Percentiles rank a stretch among this genome's conserved stretches.
phyloP scores from a whole-genome alignment of 2,797 vertebrate genomes.

The Peromyscus aztecus region DNA sequence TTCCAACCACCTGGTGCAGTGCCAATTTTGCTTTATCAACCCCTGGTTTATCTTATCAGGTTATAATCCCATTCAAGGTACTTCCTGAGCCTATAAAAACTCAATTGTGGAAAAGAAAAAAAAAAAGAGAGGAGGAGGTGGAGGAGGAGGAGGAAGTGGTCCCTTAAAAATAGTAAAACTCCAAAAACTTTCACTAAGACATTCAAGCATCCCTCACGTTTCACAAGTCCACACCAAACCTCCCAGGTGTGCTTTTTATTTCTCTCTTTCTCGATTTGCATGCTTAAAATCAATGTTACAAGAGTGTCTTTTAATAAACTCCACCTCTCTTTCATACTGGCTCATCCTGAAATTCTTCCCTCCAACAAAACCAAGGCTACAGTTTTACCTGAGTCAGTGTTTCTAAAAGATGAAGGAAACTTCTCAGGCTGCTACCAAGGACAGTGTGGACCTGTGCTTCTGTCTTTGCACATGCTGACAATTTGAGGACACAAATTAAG shows the following conservation, averaged over 20 bases:
- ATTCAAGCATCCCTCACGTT: not conserved
- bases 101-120: not conserved
- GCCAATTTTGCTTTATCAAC: not conserved
- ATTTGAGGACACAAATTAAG: slow-evolving; percentile 20
- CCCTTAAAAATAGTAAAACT: not conserved
- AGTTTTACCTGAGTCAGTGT: not conserved
- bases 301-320: not conserved
- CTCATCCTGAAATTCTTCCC: not conserved
- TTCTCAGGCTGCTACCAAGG: not conserved
- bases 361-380: not conserved
- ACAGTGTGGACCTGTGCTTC: not conserved
- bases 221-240: not conserved
- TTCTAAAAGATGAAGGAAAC: not conserved
- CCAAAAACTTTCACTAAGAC: not conserved
- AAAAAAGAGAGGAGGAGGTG: no score
- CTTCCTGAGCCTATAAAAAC: not conserved
- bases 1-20: not conserved
- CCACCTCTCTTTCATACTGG: not conserved
- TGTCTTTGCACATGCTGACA: not conserved
- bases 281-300: not conserved
- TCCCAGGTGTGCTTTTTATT: not conserved
- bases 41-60: not conserved
- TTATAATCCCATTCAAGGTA: not conserved
- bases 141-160: not conserved
- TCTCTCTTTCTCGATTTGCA: not conserved